Percentiles rank a stretch among this genome's conserved stretches.
These are phyloP conservation scores for Ammodytes marinus DNA, from an alignment of 2,113 vertebrate genomes.

Conservation along the genomic window DNA sequence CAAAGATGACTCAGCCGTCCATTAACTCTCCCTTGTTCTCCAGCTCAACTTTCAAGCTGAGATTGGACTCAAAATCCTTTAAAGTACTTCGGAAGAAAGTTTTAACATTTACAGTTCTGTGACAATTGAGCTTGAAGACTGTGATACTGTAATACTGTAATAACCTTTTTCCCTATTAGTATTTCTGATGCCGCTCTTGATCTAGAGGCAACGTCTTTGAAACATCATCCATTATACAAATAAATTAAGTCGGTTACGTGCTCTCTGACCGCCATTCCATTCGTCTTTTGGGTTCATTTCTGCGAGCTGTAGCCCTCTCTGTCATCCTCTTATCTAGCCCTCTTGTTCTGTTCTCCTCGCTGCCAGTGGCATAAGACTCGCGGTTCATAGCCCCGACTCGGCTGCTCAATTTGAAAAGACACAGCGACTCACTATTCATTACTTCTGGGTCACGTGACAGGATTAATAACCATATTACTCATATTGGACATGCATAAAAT, in stretches of 20 bases:
- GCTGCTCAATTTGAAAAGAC: slow-evolving; percentile 38
- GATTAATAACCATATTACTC: slow-evolving; percentile 78
- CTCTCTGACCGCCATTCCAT: not conserved
- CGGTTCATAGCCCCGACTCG: slow-evolving; percentile 36
- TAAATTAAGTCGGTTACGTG: not conserved
- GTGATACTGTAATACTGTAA: too few species aligned
- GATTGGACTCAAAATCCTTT: not conserved
- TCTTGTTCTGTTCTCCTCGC: slow-evolving; percentile 17
- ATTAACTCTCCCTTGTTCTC: not conserved
- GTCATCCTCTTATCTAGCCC: not conserved
- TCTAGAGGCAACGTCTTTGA: not conserved
- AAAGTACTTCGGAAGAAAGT: not conserved
- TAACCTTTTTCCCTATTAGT: not conserved
- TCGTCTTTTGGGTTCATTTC: not conserved
- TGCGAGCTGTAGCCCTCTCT: not conserved
- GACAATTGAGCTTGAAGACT: not conserved
- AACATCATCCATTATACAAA: not conserved
- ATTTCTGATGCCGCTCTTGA: not conserved
- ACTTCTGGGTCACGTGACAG: slow-evolving; percentile 62
- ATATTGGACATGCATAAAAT: slow-evolving; percentile 74
- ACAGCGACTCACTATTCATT: slow-evolving; percentile 55
- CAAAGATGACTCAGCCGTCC: not conserved
- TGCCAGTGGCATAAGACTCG: slow-evolving; percentile 14
- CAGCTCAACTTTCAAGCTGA: not conserved
- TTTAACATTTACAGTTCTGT: not conserved